Base-by-base conservation (phyloP, 92 coral and sea anemone genomes). In the Palythoa caribaeorum region DNA sequence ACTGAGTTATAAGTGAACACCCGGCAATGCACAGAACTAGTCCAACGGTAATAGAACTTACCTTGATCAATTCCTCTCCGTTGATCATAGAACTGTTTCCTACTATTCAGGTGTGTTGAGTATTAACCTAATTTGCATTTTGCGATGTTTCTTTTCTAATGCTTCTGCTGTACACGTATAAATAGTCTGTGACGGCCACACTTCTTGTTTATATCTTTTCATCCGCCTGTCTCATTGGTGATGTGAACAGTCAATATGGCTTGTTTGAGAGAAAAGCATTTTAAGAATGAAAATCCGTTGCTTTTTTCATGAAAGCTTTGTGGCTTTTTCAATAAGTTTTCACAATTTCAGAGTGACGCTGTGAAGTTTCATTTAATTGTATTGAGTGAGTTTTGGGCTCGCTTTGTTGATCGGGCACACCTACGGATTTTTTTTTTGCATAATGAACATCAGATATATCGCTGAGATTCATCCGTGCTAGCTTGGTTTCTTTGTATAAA, bases 11-110 rank as follows among this genome's bases (percentile, higher is more conserved):
- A 57, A 6, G 13, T 12, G 13, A 6, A 12, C 63, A 57, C 77
- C 39, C 40, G 78, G 55, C 17, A 28, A 54, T 54, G 83, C 13
- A 78, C 51, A 78, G 21, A 28, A 15, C 21, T 37, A 78, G 1
- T 10, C 37, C 69, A 15, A 38, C 68, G 9, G 68, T 78, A 11
- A 78, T 78, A 55, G 83, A 78, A n/a, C 83, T 78, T 19, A 78
- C 83, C 83, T 36, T 78, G 35, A 20, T 53, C 38, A 63, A 78
- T 13, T 19, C 70, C 20, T 57, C 35, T 15, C 83, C 83, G 21
- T 48, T 78, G 71, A 53, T 78, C 71, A n/a, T 78, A 5, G 83
- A 78, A 21, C 83, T 78, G 12, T 57, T 78, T 39, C 83, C 83
- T 9, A 20, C 7, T 70, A 57, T 2, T 17, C 38, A 78, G 83